These are phyloP conservation scores for Smutsia gigantea DNA, from an alignment of 2,797 vertebrate genomes.

Conservation along the genomic window DNA sequence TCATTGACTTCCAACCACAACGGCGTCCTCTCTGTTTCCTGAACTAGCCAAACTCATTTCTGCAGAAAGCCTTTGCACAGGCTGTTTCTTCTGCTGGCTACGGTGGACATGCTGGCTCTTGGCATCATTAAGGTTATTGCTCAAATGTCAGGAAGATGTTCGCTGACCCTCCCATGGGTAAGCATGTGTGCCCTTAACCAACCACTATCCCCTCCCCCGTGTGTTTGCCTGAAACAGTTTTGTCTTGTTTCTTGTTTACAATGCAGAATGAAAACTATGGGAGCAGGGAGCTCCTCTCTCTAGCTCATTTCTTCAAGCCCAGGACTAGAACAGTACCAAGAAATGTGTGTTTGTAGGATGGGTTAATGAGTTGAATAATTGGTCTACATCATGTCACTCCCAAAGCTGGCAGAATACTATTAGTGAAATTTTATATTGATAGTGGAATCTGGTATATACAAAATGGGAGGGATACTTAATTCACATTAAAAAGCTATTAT, in stretches of 20 bases:
- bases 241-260: background rate
- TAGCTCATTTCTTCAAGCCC: background rate
- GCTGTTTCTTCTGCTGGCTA: background rate
- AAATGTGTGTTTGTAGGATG: background rate
- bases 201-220: background rate
- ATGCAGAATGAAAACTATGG: background rate
- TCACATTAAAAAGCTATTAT: background rate
- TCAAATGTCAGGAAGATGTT: background rate
- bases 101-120: background rate
- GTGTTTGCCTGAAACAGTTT: background rate
- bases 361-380: conserved; percentile 11
- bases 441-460: background rate
- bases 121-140: background rate
- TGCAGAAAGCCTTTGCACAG: background rate
- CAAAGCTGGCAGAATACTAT: background rate
- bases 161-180: background rate
- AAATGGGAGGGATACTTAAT: background rate
- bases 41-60: background rate
- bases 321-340: background rate
- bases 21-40: background rate
- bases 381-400: background rate
- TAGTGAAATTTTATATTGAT: conserved; percentile 10
- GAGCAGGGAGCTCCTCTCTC: background rate
- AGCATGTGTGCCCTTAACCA: background rate
- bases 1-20: background rate